Evolutionary conservation across 2,888 invertebrate species (phyloP).

Genomic region (Halictus ligatus): DNA sequence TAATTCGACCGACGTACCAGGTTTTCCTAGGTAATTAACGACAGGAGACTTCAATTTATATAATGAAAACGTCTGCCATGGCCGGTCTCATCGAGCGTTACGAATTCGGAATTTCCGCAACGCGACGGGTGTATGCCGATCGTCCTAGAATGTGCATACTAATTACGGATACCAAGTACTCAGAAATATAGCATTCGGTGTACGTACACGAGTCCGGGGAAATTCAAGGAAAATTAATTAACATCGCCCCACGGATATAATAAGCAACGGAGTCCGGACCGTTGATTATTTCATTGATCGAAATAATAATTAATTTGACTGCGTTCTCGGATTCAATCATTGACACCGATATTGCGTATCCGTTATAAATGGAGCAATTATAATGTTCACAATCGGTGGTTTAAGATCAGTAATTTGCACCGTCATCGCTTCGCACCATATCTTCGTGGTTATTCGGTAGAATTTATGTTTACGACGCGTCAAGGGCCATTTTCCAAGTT

Average conservation of each 20-base stretch:
- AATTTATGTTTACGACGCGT: background rate
- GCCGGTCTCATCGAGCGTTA: background rate
- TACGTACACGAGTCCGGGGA: background rate
- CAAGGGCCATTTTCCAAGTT: background rate
- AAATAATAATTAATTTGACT: background rate
- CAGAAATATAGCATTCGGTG: background rate
- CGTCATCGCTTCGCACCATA: background rate
- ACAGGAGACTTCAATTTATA: background rate
- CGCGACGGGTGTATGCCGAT: background rate
- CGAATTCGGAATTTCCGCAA: background rate
- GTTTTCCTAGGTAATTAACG: background rate
- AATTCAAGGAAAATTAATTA: background rate
- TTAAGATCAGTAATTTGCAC: background rate
- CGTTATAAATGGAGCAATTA: background rate
- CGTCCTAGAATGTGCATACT: background rate
- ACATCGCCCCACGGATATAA: background rate
- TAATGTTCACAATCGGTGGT: background rate
- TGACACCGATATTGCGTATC: background rate
- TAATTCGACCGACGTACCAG: background rate
- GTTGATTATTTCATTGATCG: background rate
- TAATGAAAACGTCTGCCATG: background rate
- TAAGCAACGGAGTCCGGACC: background rate
- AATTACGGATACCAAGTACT: background rate
- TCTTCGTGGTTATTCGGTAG: background rate
- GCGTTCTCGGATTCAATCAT: background rate